Evolutionary conservation across 2,888 invertebrate species (phyloP).

Genomic region (Gisinianus flammeolus): DNA sequence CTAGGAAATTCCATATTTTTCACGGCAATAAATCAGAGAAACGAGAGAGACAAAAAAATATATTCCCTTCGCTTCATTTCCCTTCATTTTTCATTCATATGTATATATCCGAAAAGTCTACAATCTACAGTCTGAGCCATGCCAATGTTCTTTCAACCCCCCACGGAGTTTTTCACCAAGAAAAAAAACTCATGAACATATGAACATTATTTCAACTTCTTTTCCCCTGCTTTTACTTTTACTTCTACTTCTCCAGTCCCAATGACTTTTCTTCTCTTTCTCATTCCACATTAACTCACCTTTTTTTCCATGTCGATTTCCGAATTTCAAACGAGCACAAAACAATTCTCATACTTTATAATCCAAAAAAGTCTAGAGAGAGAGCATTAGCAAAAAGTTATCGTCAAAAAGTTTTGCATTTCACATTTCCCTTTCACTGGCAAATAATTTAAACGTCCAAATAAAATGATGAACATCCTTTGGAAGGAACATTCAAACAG

Average conservation of each 20-base stretch:
- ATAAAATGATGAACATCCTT: too few relatives aligned
- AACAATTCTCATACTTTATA: too few relatives aligned
- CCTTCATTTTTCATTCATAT: constrained; percentile 35
- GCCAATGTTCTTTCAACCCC: neutral
- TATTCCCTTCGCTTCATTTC: constrained; percentile 35
- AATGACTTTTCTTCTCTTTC: neutral
- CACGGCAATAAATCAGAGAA: constrained; percentile 52
- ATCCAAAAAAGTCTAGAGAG: too few relatives aligned
- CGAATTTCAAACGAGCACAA: too few relatives aligned
- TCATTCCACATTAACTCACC: too few relatives aligned
- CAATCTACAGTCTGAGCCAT: neutral
- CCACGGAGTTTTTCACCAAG: neutral
- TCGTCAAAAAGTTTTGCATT: too few relatives aligned
- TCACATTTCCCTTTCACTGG: too few relatives aligned
- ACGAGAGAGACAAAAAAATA: constrained; percentile 21
- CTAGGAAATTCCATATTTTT: constrained; percentile 56
- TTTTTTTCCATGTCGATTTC: too few relatives aligned
- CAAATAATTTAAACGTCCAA: too few relatives aligned
- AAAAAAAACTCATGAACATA: neutral
- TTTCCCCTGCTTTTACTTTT: neutral
- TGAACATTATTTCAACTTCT: neutral
- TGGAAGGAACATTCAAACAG: too few relatives aligned
- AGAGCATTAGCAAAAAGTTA: too few relatives aligned
- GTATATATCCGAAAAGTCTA: neutral
- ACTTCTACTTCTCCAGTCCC: neutral